Conservation (phyloP, 2,113 vertebrate genomes). For the Acinonyx jubatus region DNA sequence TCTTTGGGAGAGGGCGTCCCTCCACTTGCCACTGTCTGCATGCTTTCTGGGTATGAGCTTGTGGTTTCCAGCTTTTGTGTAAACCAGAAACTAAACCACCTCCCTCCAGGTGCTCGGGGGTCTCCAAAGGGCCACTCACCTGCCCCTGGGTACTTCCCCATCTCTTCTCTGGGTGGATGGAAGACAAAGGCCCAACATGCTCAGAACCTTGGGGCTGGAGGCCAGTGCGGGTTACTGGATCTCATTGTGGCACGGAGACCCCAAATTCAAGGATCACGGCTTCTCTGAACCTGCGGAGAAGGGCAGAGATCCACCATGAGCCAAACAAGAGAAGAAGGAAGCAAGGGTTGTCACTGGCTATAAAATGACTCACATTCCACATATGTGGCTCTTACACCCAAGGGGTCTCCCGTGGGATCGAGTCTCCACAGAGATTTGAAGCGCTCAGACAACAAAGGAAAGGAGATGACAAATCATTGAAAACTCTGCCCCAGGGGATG, state of each 20-base stretch:
- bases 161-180: not conserved
- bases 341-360: not conserved
- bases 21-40: not conserved
- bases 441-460: not conserved
- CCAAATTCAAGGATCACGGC: not conserved
- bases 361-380: not conserved
- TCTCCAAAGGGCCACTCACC: not conserved
- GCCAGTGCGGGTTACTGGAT: not conserved
- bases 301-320: not conserved
- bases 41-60: not conserved
- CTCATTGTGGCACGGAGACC: not conserved
- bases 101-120: no score
- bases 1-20: not conserved
- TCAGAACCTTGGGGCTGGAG: not conserved
- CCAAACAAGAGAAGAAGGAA: not conserved
- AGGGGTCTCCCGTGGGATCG: not conserved
- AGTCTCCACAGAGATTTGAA: not conserved
- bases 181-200: not conserved
- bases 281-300: not conserved
- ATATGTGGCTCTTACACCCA: not conserved
- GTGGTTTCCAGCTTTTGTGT: not conserved
- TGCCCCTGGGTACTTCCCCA: not conserved
- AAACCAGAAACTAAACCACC: not conserved
- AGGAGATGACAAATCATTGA: not conserved
- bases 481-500: not conserved